Conservation (phyloP, 2,797 vertebrate genomes). For the Takifugu ocellatus region DNA sequence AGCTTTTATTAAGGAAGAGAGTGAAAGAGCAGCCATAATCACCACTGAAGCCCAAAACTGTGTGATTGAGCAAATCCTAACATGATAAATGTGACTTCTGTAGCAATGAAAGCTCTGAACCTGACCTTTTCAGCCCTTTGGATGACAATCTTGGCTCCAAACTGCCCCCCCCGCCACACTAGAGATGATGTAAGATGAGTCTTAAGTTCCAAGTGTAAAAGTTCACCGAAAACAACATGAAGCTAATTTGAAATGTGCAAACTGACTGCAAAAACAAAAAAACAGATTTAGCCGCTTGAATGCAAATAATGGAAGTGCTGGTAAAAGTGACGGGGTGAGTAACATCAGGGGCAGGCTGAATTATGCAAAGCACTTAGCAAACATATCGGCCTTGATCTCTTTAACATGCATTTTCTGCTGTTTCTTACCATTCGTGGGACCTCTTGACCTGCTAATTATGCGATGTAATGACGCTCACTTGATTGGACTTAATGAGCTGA, state of each 20-base stretch:
- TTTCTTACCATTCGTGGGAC: neutral
- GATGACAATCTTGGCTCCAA: neutral
- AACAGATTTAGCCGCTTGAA: neutral
- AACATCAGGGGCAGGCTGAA: neutral
- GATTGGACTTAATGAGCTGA: neutral
- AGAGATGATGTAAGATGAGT: neutral
- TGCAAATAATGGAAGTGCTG: neutral
- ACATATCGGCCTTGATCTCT: neutral
- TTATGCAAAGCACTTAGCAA: neutral
- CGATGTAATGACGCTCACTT: neutral
- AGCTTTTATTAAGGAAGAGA: constrained; percentile 6
- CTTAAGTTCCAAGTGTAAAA: neutral
- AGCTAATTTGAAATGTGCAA: neutral
- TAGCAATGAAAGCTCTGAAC: no score
- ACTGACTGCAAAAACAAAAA: neutral
- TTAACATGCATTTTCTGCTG: neutral
- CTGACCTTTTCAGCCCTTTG: no score
- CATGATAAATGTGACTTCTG: no score
- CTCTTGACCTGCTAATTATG: neutral
- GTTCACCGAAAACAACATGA: neutral
- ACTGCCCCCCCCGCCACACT: neutral
- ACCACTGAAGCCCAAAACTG: no score
- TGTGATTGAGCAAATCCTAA: no score
- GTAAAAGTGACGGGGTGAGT: neutral
- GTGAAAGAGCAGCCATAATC: neutral